Conservation (phyloP, 2,113 vertebrate species). For the Upupa epops region DNA sequence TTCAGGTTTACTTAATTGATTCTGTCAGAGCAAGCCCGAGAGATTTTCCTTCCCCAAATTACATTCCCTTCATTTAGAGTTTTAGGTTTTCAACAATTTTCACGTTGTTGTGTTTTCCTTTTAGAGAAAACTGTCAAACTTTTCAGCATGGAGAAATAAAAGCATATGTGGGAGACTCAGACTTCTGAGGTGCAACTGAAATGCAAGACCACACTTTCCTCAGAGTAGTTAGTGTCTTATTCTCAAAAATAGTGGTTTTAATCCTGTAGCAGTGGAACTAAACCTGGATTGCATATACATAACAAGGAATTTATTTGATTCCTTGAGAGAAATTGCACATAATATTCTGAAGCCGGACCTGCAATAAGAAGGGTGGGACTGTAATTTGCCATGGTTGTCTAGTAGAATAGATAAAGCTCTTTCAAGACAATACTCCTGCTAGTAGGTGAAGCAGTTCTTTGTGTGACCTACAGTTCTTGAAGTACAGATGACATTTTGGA, state of each 20-base stretch:
- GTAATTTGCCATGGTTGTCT: background rate
- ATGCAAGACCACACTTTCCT: background rate
- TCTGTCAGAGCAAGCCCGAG: background rate
- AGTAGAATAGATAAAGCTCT: background rate
- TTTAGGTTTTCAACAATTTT: background rate
- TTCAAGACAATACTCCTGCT: background rate
- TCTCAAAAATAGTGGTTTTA: background rate
- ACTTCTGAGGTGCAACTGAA: background rate
- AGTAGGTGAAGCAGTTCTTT: background rate
- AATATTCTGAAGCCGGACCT: background rate
- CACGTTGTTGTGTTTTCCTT: background rate
- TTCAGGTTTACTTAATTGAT: no score
- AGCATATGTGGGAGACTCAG: background rate
- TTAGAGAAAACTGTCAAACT: background rate
- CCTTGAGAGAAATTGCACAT: background rate
- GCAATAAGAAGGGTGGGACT: background rate
- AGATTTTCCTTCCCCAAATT: background rate
- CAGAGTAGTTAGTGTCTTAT: background rate
- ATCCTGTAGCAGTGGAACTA: background rate
- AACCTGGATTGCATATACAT: background rate
- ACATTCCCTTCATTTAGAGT: background rate
- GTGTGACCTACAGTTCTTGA: background rate
- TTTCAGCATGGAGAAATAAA: background rate
- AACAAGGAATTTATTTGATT: background rate
- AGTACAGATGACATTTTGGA: background rate